phyloP scores from a whole-genome alignment of 1,140 invertebrate species.

The Paramacrobiotus metropolitanus region DNA sequence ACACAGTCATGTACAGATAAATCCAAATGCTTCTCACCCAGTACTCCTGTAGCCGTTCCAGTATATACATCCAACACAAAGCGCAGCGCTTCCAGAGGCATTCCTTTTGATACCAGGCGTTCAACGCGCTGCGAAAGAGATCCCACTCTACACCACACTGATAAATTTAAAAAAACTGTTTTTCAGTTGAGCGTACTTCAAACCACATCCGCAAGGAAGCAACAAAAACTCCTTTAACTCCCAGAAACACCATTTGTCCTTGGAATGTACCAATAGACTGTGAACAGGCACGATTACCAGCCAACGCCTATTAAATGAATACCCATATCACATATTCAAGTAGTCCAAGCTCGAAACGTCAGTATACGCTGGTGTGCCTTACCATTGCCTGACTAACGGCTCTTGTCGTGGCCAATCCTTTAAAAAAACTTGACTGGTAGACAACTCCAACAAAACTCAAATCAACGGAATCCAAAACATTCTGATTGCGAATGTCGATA shows the following conservation, averaged over 20 bases:
- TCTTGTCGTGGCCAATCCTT: not conserved
- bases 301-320: not conserved
- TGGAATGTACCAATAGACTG: not conserved
- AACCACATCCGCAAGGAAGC: slow-evolving; percentile 1
- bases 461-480: not conserved
- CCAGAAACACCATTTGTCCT: not conserved
- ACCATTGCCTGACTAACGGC: not conserved
- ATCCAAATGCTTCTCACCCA: too few species aligned
- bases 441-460: not conserved
- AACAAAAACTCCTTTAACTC: not conserved
- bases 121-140: not conserved
- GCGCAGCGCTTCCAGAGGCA: not conserved
- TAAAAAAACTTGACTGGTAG: slow-evolving; percentile 1
- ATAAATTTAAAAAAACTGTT: not conserved
- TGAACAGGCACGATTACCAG: not conserved
- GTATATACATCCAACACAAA: not conserved
- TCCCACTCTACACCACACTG: not conserved
- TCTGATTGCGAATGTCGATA: not conserved
- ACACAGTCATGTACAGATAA: too few species aligned
- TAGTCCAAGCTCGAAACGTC: too few species aligned
- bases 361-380: too few species aligned
- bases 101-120: not conserved
- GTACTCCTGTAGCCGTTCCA: not conserved
- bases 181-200: not conserved
- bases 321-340: not conserved